These are phyloP conservation scores for Tricholaema leucomelas DNA, from an alignment of 2,113 vertebrate species.

Conservation along the genomic window DNA sequence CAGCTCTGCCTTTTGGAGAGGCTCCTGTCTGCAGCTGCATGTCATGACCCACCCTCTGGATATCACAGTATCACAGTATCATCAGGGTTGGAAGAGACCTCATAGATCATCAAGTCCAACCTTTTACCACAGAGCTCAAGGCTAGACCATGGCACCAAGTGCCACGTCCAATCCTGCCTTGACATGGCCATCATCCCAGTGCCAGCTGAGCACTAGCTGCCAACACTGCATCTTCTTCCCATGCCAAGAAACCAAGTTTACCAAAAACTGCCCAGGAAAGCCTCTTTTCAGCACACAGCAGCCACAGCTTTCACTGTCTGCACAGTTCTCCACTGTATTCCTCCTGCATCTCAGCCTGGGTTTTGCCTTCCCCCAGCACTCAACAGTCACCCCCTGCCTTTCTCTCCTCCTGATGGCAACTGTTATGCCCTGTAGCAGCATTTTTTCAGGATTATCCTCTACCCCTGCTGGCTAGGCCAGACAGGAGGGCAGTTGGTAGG, in stretches of 20 bases:
- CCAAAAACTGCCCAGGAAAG: background rate
- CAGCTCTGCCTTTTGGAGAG: background rate
- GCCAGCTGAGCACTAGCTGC: background rate
- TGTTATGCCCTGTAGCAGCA: conserved; percentile 3
- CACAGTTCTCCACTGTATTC: background rate
- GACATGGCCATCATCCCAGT: background rate
- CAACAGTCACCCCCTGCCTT: background rate
- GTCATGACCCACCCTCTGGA: background rate
- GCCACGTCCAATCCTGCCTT: no score
- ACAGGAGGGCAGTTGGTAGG: conserved; percentile 39
- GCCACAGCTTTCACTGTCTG: background rate
- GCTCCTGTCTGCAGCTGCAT: background rate
- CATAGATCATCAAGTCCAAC: no score
- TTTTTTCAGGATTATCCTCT: conserved; percentile 52
- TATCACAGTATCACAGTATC: no score
- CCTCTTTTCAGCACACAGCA: background rate
- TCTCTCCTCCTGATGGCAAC: background rate
- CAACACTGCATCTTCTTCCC: background rate
- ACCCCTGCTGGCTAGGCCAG: conserved; percentile 44
- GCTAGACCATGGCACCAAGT: no score
- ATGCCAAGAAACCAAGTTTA: background rate
- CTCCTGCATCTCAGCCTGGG: background rate
- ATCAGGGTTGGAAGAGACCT: no score
- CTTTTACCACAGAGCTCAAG: no score
- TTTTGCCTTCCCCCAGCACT: background rate